Conservation (phyloP, 1,140 invertebrate genomes). For the Ptiloglossa arizonensis region DNA sequence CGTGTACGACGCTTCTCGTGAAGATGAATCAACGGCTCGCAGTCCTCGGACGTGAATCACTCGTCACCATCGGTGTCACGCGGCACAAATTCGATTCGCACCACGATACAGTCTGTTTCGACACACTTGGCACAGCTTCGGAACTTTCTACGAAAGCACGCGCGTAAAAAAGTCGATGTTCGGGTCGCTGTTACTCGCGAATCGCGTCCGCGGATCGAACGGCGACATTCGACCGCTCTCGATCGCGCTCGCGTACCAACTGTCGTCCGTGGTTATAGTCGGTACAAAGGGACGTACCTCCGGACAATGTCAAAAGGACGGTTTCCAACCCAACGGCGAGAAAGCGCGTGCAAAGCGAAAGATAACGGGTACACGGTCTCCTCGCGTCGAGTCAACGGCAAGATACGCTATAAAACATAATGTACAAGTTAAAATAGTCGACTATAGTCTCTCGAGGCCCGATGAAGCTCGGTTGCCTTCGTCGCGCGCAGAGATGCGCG, state of each 20-base stretch:
- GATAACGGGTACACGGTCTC: constrained; percentile 27
- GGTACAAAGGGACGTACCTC: background rate
- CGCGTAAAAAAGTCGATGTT: constrained; percentile 27
- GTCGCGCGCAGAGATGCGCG: constrained; percentile 55
- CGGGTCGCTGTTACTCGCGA: background rate
- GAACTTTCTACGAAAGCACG: constrained; percentile 51
- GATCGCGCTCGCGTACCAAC: constrained; percentile 19
- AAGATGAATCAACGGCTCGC: background rate
- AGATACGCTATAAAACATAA: constrained; percentile 48
- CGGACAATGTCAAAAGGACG: background rate
- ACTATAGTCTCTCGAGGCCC: constrained; percentile 55
- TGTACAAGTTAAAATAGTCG: constrained; percentile 60
- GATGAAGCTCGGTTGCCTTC: constrained; percentile 59
- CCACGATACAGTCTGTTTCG: constrained; percentile 13
- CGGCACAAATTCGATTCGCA: constrained; percentile 29
- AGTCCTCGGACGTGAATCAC: constrained; percentile 22
- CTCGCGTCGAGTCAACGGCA: constrained; percentile 23
- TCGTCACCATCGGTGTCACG: constrained; percentile 5
- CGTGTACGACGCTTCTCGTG: background rate
- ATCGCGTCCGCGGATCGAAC: constrained; percentile 29
- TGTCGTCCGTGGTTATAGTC: background rate
- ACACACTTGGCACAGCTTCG: constrained; percentile 45
- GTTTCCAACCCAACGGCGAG: background rate
- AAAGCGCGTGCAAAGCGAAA: constrained; percentile 7
- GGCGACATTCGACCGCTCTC: constrained; percentile 35